Evolutionary conservation across 2,888 invertebrate genomes (phyloP), one percentile per base, ranked within the genome.

Genomic region (Orthosia gracilis): DNA sequence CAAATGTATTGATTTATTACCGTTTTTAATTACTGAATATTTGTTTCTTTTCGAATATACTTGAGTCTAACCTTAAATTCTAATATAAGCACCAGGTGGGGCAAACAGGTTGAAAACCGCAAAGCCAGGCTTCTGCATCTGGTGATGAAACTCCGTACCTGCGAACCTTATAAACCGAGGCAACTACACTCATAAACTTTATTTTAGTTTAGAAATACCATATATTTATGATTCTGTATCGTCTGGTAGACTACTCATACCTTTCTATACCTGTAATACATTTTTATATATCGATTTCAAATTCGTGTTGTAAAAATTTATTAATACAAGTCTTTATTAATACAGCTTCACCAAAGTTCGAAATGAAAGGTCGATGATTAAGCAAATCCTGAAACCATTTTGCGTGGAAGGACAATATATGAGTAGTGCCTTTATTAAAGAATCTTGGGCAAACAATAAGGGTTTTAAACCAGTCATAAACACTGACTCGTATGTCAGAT

Each of bases 91-190:
- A 69, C 58, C 76, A 75, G 21, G 54, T 7, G 61, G 52, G 79
- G 50, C 57, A 73, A 55, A 57, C 17, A 18, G 76, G 70, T 63
- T 63, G 62, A 3, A 76, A 58, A 47, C 70, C 69, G 76, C 70
- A 70, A 40, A 76, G 45, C 70, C 77, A 64, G 52, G 18, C 40
- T 45, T 12, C 70, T 49, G 18, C 58, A 18, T 47, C 71, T 40
- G 78, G 40, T 59, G 71, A 49, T 45, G 70, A 18, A 21, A 64
- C 47, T 59, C 49, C 58, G 12, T 2, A 54, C 40, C 77, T 76
- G 76, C 15, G 55, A 76, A 77, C 40, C 76, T 77, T 77, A 3
- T 54, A 59, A 76, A 71, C 26, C 70, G 26, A 64, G 18, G 40
- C 58, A 21, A 26, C 45, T 40, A 23, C 40, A 40, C 58, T 52